Evolutionary conservation across 2,113 vertebrate genomes (phyloP).

Genomic region (Lathamus discolor): DNA sequence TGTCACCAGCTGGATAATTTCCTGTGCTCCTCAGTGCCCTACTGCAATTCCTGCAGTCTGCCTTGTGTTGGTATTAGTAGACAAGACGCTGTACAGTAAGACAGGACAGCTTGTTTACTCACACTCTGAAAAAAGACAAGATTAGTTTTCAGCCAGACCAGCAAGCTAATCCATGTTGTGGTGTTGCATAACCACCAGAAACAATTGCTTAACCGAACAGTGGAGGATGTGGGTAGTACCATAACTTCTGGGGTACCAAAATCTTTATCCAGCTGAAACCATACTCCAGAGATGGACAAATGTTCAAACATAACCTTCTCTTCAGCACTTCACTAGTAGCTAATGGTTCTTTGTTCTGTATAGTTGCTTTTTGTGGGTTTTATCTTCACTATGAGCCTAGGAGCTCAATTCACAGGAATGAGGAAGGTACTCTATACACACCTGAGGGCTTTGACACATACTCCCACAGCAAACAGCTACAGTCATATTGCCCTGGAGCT

Average conservation of each 20-base stretch:
- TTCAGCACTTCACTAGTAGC: background rate
- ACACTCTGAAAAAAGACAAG: background rate
- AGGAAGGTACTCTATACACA: background rate
- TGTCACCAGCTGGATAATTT: background rate
- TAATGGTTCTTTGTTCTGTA: background rate
- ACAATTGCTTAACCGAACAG: background rate
- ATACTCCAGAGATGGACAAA: background rate
- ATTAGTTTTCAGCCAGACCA: background rate
- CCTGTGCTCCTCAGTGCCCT: background rate
- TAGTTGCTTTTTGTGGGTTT: background rate
- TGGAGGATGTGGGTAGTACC: background rate
- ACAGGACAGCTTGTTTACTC: background rate
- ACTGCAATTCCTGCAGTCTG: rapidly evolving
- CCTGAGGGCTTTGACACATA: background rate
- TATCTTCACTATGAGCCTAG: background rate
- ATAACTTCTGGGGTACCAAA: background rate
- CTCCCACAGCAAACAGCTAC: background rate
- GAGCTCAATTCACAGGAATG: background rate
- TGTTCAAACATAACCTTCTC: background rate
- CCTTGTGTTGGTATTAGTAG: background rate
- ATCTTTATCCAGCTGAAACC: background rate
- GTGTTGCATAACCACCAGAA: background rate
- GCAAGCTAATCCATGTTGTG: background rate
- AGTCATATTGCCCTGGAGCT: background rate
- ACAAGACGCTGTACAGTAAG: background rate